Base-by-base conservation (phyloP, 2,888 invertebrate species). In the Drosophila yooni region DNA sequence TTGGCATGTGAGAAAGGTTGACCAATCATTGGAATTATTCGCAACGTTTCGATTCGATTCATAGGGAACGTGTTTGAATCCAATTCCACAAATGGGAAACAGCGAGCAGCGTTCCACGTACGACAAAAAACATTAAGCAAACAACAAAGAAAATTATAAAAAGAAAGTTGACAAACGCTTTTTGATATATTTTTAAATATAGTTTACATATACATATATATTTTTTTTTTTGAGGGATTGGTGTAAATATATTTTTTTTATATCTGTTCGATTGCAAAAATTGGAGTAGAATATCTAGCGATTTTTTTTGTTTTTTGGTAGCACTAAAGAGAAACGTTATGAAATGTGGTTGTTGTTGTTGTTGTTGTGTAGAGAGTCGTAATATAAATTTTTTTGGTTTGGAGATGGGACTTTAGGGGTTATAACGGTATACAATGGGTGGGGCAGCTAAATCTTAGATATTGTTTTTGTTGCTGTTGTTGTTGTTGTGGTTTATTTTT, bases 91-190 rank as follows among this genome's bases (percentile, higher is more conserved):
- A 79, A 80, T 74, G 86, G 82, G 81, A 82, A 83, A n/a, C n/a
- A 81, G 81, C 83, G 91, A 89, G 91, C 93, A 92, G 93, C 93
- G 92, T 91, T 92, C 92, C 92, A 92, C 93, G 91, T 91, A 90
- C 89, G 91, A 88, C 77, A 88, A 82, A 85, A 85, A 82, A 90
- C 80, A 89, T 85, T 85, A 83, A 90, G 83, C 79, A 84, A 88
- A 86, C 88, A 87, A 88, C 84, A 88, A 90, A 88, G 81, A 89
- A 87, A 87, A 86, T 85, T 80, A 83, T 82, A 84, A 83, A 82
- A 88, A 81, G 83, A 84, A 88, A 88, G 74, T 83, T 78, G 77
- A 80, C 74, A 76, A 78, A 80, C 82, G 74, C 73, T 75, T 83
- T 80, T 84, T 84, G 66, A 63, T 83, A 87, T 81, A 73, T 78